These are phyloP conservation scores for Agrilus biguttatus DNA, from an alignment of 2,888 invertebrate genomes.

Conservation along the genomic window DNA sequence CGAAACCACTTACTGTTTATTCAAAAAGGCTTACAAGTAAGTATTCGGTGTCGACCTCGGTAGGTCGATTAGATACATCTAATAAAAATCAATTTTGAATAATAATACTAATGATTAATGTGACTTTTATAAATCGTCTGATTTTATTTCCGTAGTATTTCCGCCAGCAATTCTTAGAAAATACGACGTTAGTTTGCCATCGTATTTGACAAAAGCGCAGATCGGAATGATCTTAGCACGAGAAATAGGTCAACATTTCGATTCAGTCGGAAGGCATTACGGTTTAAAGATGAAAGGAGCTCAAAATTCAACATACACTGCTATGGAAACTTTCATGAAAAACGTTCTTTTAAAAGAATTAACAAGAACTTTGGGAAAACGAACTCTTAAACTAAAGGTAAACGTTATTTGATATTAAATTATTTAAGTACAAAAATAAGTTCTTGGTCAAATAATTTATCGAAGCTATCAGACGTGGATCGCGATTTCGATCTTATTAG, in stretches of 20 bases:
- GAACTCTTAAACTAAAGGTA: conserved; percentile 9
- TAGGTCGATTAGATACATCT: no score
- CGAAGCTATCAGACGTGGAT: no score
- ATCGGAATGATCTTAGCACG: conserved; percentile 17
- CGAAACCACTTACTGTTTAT: conserved; percentile 12
- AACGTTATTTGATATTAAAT: neutral
- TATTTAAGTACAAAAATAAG: no score
- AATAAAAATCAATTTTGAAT: no score
- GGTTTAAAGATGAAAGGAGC: conserved; percentile 7
- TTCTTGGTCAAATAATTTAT: no score
- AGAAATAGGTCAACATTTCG: conserved; percentile 18
- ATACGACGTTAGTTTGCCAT: conserved; percentile 11
- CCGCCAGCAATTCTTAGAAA: conserved; percentile 12
- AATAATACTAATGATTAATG: no score
- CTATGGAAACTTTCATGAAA: conserved; percentile 6
- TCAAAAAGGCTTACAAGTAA: conserved; percentile 11
- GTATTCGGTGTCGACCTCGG: conserved; percentile 2
- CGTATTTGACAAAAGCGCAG: conserved; percentile 14
- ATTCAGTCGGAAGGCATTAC: conserved; percentile 14
- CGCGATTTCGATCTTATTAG: no score
- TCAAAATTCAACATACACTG: conserved; percentile 8
- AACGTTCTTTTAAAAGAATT: conserved; percentile 5
- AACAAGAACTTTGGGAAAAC: conserved; percentile 5
- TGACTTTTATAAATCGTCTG: neutral
- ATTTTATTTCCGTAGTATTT: conserved; percentile 7